phyloP scores from a whole-genome alignment of 2,797 vertebrate species.

The Pseudocheirus occidentalis region DNA sequence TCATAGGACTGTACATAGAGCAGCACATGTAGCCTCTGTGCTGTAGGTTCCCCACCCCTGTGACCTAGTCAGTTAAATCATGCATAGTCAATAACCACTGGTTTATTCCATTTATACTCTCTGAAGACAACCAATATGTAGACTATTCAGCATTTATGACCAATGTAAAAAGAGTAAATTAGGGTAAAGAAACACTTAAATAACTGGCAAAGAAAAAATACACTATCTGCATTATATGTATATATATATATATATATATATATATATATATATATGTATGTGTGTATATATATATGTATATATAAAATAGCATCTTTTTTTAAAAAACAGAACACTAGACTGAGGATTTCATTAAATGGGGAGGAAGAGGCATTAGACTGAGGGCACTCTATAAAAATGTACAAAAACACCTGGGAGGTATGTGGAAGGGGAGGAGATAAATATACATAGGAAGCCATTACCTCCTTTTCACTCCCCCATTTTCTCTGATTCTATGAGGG shows the following conservation, averaged over 20 bases:
- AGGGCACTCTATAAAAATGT: not conserved
- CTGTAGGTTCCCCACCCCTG: no score
- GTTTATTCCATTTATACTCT: not conserved
- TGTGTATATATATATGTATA: no score
- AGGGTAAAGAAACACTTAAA: not conserved
- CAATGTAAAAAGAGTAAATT: not conserved
- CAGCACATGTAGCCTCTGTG: no score
- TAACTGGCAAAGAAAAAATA: not conserved
- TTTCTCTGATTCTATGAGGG: not conserved
- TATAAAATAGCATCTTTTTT: not conserved
- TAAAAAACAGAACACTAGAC: slow-evolving; percentile 31
- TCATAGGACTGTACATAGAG: no score
- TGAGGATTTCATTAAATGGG: slow-evolving; percentile 52
- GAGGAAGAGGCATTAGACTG: not conserved
- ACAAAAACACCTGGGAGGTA: not conserved
- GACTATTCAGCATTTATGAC: not conserved
- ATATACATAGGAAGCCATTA: not conserved
- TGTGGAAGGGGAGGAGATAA: not conserved
- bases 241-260: no score
- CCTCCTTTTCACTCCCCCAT: not conserved
- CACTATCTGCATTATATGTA: no score
- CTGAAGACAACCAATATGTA: not conserved
- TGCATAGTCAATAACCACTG: not conserved
- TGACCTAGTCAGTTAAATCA: not conserved
- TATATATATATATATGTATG: no score